Conservation (phyloP, 2,797 vertebrate genomes). For the Pelobates cultripes region DNA sequence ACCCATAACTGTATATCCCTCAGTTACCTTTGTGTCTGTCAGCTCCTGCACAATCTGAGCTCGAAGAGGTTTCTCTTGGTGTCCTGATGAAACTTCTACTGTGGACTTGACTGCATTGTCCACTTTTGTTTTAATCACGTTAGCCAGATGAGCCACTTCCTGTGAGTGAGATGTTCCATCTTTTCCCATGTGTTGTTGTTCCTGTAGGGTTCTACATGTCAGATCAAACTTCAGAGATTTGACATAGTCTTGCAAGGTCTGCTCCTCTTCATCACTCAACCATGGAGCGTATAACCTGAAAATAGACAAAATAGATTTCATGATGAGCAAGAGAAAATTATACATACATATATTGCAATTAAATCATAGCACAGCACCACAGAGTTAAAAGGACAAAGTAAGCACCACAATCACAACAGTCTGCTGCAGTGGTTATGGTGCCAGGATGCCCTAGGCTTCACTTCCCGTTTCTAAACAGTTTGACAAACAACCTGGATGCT, state of each 20-base stretch:
- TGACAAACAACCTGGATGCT: too few species aligned
- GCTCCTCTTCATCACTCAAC: slow-evolving; percentile 57
- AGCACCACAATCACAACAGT: too few species aligned
- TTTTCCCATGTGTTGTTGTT: slow-evolving; percentile 42
- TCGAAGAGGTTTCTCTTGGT: slow-evolving; percentile 64
- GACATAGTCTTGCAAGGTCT: slow-evolving; percentile 71
- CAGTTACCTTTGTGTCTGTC: slow-evolving; percentile 76
- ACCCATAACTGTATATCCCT: not conserved
- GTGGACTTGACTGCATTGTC: slow-evolving; percentile 56
- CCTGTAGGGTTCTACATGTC: slow-evolving; percentile 71
- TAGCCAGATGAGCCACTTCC: not conserved
- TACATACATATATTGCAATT: too few species aligned
- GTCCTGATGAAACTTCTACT: slow-evolving; percentile 61
- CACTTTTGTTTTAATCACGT: slow-evolving; percentile 33
- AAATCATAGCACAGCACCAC: too few species aligned
- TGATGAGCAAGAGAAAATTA: too few species aligned
- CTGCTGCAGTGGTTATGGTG: too few species aligned
- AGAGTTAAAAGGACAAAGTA: too few species aligned
- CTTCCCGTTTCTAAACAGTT: too few species aligned
- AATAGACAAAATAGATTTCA: not conserved
- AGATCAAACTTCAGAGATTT: slow-evolving; percentile 70
- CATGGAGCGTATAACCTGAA: slow-evolving; percentile 38
- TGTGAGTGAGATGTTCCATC: slow-evolving; percentile 58
- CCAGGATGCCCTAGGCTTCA: too few species aligned
- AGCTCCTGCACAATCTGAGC: slow-evolving; percentile 77